phyloP scores from a whole-genome alignment of 2,113 vertebrate genomes.

The Heterotis niloticus region DNA sequence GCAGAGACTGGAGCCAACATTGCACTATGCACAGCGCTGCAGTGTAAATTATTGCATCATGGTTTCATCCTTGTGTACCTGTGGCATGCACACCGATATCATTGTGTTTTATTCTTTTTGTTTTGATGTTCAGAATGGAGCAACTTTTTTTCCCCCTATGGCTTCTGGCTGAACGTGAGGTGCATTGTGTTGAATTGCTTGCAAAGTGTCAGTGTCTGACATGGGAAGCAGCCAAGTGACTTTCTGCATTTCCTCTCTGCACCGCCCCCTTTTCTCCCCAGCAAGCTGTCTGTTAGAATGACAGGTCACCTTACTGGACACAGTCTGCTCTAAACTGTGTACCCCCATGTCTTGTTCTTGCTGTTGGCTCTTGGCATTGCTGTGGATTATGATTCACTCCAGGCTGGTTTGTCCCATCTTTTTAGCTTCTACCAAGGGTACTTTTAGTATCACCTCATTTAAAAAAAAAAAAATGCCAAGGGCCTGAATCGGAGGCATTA shows the following conservation, averaged over 20 bases:
- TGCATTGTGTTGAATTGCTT: background rate
- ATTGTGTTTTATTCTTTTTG: conserved; percentile 32
- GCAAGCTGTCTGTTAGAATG: background rate
- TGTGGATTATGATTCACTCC: too few relatives aligned
- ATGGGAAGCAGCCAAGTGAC: background rate
- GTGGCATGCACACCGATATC: background rate
- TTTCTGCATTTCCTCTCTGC: background rate
- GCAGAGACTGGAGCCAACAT: too few relatives aligned
- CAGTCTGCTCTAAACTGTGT: background rate
- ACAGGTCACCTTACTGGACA: background rate
- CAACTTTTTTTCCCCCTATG: conserved; percentile 30
- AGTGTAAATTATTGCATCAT: too few relatives aligned
- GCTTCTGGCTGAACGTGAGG: background rate
- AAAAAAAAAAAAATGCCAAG: too few relatives aligned
- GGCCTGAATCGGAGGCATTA: too few relatives aligned
- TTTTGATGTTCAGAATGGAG: conserved; percentile 7
- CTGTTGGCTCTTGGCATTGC: too few relatives aligned
- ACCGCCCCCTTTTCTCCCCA: background rate
- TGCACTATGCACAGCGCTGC: too few relatives aligned
- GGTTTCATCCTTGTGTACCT: too few relatives aligned
- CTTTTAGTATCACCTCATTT: too few relatives aligned
- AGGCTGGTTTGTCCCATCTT: too few relatives aligned
- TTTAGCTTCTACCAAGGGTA: too few relatives aligned
- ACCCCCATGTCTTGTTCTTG: background rate
- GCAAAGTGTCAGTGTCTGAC: background rate